Evolutionary conservation across 1,140 invertebrate genomes (phyloP).

Genomic region (Drosophila burlai): DNA sequence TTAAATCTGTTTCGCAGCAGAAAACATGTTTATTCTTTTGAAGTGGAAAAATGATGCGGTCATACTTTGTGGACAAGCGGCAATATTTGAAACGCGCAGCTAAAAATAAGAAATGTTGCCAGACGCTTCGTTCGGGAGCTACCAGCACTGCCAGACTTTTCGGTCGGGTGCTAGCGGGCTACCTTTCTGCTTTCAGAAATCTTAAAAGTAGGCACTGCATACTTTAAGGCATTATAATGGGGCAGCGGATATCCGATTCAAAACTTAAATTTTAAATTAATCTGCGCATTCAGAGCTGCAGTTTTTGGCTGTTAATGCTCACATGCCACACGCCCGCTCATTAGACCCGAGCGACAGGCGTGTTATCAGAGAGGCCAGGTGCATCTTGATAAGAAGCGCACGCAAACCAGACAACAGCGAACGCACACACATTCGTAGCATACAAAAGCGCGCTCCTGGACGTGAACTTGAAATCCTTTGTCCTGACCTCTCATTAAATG

Average conservation of each 20-base stretch:
- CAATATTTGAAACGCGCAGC: too few relatives aligned
- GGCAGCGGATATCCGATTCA: not conserved
- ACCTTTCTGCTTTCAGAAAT: too few relatives aligned
- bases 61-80: too few relatives aligned
- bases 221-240: not conserved
- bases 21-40: too few relatives aligned
- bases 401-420: constrained; percentile 17
- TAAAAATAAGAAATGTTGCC: too few relatives aligned
- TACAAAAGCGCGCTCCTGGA: constrained; percentile 70
- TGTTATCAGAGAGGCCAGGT: constrained; percentile 62
- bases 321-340: constrained; percentile 55
- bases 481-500: constrained; percentile 64
- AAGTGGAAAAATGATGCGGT: too few relatives aligned
- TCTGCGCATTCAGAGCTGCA: constrained; percentile 24
- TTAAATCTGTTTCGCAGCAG: too few relatives aligned
- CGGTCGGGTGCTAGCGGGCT: too few relatives aligned
- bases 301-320: constrained; percentile 9
- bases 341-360: constrained; percentile 35
- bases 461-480: constrained; percentile 81
- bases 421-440: constrained; percentile 51
- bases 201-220: not conserved
- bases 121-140: too few relatives aligned
- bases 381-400: constrained; percentile 69
- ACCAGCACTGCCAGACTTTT: too few relatives aligned
- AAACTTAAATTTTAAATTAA: not conserved